phyloP scores from a whole-genome alignment of 2,888 invertebrate genomes.

The Dicyrtomina minuta region DNA sequence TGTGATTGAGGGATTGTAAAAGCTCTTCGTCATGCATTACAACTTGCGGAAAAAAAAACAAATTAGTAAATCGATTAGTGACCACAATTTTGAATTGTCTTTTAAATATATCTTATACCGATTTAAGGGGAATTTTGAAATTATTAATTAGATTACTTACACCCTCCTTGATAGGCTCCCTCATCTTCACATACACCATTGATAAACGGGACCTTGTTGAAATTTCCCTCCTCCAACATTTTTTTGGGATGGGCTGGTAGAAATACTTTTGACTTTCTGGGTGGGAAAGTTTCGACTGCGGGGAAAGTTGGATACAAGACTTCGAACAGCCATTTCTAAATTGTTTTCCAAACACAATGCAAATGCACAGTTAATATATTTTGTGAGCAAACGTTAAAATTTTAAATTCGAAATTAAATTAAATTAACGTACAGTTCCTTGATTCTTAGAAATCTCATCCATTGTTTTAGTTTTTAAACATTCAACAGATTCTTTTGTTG shows the following conservation, averaged over 20 bases:
- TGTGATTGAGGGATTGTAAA: background rate
- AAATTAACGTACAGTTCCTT: background rate
- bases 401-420: background rate
- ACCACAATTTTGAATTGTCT: no score
- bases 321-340: constrained; percentile 2
- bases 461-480: constrained; percentile 9
- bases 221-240: constrained; percentile 12
- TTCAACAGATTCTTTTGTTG: constrained; percentile 7
- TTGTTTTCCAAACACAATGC: background rate
- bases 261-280: background rate
- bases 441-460: background rate
- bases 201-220: constrained; percentile 20
- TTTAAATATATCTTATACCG: background rate
- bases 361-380: no score
- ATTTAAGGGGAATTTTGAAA: background rate
- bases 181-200: constrained; percentile 23
- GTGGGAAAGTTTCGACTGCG: background rate
- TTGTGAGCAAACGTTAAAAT: no score
- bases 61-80: background rate
- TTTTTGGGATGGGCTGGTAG: constrained; percentile 21
- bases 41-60: no score
- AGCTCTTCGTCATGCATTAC: background rate
- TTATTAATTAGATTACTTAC: constrained; percentile 7
- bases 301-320: constrained; percentile 14
- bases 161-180: constrained; percentile 14